Conservation (phyloP, 1,140 invertebrate species). For the Drosophila lini region DNA sequence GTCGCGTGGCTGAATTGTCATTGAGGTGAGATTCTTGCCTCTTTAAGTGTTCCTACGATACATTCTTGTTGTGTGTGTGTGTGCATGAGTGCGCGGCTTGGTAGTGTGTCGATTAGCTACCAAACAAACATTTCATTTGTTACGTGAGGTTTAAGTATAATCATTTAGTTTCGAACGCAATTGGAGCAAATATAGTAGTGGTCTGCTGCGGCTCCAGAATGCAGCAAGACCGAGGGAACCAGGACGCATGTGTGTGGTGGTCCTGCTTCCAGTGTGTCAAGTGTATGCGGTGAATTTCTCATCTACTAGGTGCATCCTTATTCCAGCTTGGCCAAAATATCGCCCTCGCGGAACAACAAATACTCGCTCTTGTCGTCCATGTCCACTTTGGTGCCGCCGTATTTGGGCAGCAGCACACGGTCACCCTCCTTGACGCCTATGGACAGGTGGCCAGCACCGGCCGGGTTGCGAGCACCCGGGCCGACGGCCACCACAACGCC, state of each 20-base stretch:
- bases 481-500: conserved; percentile 98
- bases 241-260: background rate
- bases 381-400: conserved; percentile 97
- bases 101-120: conserved; percentile 39
- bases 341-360: conserved; percentile 96
- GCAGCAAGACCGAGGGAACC: background rate
- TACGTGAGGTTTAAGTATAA: conserved; percentile 25
- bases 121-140: conserved; percentile 69
- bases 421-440: conserved; percentile 95
- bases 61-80: background rate
- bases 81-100: background rate
- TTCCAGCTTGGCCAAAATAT: conserved; percentile 97
- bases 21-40: background rate
- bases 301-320: conserved; percentile 5
- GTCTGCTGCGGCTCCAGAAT: background rate
- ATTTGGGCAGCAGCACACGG: conserved; percentile 97
- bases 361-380: conserved; percentile 94
- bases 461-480: conserved; percentile 93
- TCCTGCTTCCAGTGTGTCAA: background rate
- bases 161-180: conserved; percentile 80
- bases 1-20: conserved; percentile 3
- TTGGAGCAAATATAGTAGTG: conserved; percentile 2
- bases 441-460: conserved; percentile 93
- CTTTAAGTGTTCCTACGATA: background rate
- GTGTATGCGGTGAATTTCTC: background rate